Conservation (phyloP, 2,113 vertebrate species). For the Heterotilapia buettikoferi region DNA sequence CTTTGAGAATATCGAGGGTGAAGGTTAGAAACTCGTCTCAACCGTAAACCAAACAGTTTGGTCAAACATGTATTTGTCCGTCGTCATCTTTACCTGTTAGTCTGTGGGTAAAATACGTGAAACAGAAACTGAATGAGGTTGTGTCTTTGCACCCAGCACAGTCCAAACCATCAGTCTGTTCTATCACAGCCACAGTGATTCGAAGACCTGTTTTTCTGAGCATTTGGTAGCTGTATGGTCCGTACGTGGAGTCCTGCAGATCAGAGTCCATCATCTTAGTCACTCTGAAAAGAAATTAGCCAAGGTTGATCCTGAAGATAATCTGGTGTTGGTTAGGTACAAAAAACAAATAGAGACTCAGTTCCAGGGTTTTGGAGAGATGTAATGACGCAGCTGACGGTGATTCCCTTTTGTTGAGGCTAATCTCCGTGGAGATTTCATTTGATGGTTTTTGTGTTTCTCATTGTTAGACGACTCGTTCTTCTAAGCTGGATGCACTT, state of each 20-base stretch:
- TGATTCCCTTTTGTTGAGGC: background rate
- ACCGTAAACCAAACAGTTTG: background rate
- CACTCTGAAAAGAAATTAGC: background rate
- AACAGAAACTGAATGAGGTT: background rate
- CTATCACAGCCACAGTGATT: background rate
- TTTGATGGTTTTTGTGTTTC: background rate
- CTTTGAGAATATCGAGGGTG: background rate
- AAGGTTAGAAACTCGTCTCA: background rate
- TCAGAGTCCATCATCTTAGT: background rate
- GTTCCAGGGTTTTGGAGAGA: background rate
- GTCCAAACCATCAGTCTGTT: background rate
- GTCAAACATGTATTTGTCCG: background rate
- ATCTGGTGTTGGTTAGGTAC: background rate
- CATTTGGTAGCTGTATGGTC: background rate
- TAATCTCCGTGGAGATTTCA: background rate
- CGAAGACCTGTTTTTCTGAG: rapidly evolving
- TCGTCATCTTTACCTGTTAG: background rate
- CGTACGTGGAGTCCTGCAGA: background rate
- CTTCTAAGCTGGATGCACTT: background rate
- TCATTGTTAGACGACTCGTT: background rate
- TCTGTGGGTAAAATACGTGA: background rate
- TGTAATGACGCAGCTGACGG: background rate
- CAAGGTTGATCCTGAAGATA: background rate
- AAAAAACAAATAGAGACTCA: background rate
- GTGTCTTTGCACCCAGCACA: background rate